A percentile compares a stretch with the other conserved stretches of the same genome.
These are phyloP conservation scores for Helarctos malayanus DNA, from an alignment of 2,797 vertebrate species.

Conservation along the genomic window DNA sequence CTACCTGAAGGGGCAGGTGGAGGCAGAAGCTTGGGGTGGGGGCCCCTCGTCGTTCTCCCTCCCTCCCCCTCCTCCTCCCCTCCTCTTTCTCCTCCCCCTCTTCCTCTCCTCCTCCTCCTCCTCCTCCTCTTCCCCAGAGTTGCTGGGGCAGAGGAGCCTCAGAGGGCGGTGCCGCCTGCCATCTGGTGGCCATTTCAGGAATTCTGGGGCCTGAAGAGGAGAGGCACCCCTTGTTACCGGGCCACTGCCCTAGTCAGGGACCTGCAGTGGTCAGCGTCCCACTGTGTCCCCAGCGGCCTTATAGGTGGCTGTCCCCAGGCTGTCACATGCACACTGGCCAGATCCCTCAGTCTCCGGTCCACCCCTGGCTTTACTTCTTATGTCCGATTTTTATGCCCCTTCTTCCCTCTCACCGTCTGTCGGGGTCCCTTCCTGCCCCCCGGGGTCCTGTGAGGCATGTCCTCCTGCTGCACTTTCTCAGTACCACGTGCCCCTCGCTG, in stretches of 20 bases:
- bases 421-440: background rate
- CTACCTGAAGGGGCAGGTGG: background rate
- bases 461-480: background rate
- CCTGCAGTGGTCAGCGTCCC: background rate
- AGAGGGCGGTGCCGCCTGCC: background rate
- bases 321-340: background rate
- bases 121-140: background rate
- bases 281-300: background rate
- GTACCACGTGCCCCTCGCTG: background rate
- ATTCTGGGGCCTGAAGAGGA: background rate
- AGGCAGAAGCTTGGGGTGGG: background rate
- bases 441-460: fast-evolving
- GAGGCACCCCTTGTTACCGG: fast-evolving
- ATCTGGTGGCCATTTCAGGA: constrained; percentile 51
- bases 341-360: background rate
- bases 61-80: too few relatives aligned
- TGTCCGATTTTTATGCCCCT: background rate
- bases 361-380: fast-evolving
- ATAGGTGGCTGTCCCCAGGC: background rate
- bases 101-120: too few relatives aligned
- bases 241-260: background rate
- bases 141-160: background rate
- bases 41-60: fast-evolving
- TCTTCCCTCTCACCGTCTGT: background rate
- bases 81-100: fast-evolving